Conservation (phyloP, 2,797 vertebrate genomes). For the Coracias cyanogaster region DNA sequence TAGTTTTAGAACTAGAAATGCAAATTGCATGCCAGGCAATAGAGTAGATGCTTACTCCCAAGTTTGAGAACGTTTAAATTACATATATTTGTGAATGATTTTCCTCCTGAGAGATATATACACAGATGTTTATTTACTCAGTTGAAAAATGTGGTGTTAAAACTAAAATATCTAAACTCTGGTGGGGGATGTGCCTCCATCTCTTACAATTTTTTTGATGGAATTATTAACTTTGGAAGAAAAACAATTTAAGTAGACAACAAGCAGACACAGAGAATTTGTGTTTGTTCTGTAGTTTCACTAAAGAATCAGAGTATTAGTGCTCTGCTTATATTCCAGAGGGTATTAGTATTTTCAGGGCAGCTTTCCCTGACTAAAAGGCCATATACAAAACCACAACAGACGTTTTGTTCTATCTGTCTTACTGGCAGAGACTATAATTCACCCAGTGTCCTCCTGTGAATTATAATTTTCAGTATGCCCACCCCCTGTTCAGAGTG, state of each 20-base stretch:
- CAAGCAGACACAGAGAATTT: background rate
- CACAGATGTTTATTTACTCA: background rate
- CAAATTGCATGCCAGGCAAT: background rate
- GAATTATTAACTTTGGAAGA: background rate
- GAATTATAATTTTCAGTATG: background rate
- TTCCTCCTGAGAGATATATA: background rate
- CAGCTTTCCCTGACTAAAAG: constrained; percentile 10
- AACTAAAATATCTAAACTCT: background rate
- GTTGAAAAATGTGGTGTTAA: background rate
- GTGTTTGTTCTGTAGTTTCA: background rate
- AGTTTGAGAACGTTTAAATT: background rate
- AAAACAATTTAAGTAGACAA: background rate
- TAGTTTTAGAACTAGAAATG: background rate
- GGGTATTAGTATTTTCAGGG: background rate
- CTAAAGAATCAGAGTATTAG: background rate
- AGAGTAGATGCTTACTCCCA: background rate
- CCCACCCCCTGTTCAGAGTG: background rate
- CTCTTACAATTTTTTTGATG: background rate
- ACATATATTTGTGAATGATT: background rate
- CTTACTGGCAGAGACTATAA: background rate
- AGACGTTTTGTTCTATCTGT: background rate
- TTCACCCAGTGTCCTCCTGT: background rate
- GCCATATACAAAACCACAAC: background rate
- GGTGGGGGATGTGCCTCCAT: background rate
- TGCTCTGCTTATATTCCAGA: background rate